Base-by-base conservation (phyloP, 2,797 vertebrate genomes). In the Acipenser ruthenus region DNA sequence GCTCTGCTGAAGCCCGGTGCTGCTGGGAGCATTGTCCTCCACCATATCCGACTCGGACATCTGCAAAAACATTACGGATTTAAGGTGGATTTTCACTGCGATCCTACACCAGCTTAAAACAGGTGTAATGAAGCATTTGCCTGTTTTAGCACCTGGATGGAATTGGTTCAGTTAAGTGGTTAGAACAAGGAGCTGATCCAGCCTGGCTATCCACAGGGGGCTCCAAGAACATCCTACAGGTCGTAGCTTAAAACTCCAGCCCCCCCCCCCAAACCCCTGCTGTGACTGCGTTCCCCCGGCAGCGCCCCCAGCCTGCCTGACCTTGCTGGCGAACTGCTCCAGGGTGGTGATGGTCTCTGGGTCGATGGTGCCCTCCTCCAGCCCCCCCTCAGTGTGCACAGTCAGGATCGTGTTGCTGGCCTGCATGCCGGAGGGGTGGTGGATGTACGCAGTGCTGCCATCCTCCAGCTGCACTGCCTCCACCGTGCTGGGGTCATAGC, bases 401-500 rank as follows among this genome's bases (percentile, higher is more conserved):
- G 85, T 74, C 71, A 89, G 77, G 71, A 87, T 73, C 66, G 86
- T 69, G 74, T 80, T 70, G 11, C 77, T 83, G 0, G 78, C 64
- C 1, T 83, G 76, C 73, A 86, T 0, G 0, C 83, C 50, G 55
- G 74, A 69, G 6, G 90, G 84, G 66, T 51, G 81, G 67, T 90
- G 89, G 60, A 91, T 83, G 71, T 87, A 90, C 62, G 89, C 89
- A 2, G 89, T 91, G 77, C 90, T 90, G 68, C 87, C 89, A 0
- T 90, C 87, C 73, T 90, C 90, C 58, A 91, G 78, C 75, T 91
- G 85, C 60, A 92, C 56, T 0, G 87, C 83, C 73, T 92, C 84
- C 6, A 91, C 80, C 23, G 86, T 72, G 60, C 73, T 76, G 7
- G 86, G 78, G 77, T 90, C 85, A 0, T 75, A 89, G 67, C 84